A percentile compares a stretch with the other conserved stretches of the same genome.
Evolutionary conservation across 2,888 invertebrate genomes (phyloP).

Genomic region (Eubasilissa splendida): DNA sequence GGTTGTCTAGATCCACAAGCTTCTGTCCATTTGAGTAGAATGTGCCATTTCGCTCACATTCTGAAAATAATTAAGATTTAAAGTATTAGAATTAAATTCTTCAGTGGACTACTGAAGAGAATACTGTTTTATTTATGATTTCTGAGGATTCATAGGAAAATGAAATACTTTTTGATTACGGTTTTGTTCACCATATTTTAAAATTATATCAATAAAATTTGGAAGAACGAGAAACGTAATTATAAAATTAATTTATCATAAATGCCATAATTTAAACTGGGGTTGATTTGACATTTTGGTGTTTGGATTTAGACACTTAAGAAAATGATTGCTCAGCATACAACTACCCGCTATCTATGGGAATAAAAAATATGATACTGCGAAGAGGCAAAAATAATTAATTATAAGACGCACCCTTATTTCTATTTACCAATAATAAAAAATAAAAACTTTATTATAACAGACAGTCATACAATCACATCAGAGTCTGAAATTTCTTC

Average conservation of each 20-base stretch:
- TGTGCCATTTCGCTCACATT: constrained; percentile 83
- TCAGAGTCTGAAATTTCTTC: too few relatives aligned
- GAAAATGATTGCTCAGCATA: not conserved
- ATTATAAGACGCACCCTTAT: too few relatives aligned
- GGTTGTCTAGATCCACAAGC: constrained; percentile 79
- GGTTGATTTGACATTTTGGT: too few relatives aligned
- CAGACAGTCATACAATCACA: too few relatives aligned
- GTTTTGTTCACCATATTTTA: not conserved
- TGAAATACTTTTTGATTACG: not conserved
- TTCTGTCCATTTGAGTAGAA: constrained; percentile 85
- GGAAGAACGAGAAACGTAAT: not conserved
- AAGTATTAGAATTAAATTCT: too few relatives aligned
- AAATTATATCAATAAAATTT: not conserved
- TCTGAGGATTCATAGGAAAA: not conserved
- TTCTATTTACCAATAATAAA: too few relatives aligned
- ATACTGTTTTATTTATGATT: not conserved
- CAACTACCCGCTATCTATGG: not conserved
- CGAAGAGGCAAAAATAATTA: too few relatives aligned
- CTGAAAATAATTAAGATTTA: constrained; percentile 67
- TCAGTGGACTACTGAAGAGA: too few relatives aligned
- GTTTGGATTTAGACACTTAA: not conserved
- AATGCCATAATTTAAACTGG: not conserved
- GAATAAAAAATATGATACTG: not conserved
- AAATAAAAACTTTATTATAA: too few relatives aligned
- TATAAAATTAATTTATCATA: not conserved